A percentile compares a stretch with the other conserved stretches of the same genome.
These are phyloP conservation scores for Ailuropoda melanoleuca DNA, from an alignment of 2,113 vertebrate genomes.

Conservation along the genomic window DNA sequence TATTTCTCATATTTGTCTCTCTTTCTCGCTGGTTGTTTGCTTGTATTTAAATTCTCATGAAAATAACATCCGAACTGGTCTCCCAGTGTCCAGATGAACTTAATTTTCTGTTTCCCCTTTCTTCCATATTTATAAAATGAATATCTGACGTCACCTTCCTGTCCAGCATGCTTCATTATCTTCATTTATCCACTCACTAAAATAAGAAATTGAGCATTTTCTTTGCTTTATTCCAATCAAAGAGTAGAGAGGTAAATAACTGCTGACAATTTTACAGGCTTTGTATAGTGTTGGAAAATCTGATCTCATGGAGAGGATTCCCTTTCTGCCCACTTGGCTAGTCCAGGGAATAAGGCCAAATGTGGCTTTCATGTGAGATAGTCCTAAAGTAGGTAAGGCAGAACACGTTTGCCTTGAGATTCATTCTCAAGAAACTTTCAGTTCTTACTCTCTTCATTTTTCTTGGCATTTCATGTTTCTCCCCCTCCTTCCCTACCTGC, in stretches of 20 bases:
- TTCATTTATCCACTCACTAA: background rate
- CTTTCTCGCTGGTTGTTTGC: background rate
- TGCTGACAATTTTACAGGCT: background rate
- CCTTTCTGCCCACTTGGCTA: background rate
- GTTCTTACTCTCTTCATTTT: background rate
- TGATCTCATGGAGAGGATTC: background rate
- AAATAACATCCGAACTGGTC: background rate
- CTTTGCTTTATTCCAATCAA: background rate
- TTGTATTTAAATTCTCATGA: constrained; percentile 1
- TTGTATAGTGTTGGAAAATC: background rate
- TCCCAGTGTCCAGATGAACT: background rate
- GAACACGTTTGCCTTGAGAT: background rate
- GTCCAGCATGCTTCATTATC: background rate
- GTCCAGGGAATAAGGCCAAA: background rate
- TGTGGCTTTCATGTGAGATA: background rate
- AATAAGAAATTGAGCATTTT: background rate
- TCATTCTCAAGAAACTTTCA: background rate
- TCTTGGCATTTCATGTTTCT: background rate
- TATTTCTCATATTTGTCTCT: background rate
- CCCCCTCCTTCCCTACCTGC: background rate
- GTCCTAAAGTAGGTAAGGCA: background rate
- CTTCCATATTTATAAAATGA: constrained; percentile 3
- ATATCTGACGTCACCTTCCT: background rate
- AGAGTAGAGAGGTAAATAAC: background rate
- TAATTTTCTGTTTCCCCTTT: background rate